A percentile compares a stretch with the other conserved stretches of the same genome.
Evolutionary conservation across 2,113 vertebrate species (phyloP).

Genomic region (Aegithalos caudatus): DNA sequence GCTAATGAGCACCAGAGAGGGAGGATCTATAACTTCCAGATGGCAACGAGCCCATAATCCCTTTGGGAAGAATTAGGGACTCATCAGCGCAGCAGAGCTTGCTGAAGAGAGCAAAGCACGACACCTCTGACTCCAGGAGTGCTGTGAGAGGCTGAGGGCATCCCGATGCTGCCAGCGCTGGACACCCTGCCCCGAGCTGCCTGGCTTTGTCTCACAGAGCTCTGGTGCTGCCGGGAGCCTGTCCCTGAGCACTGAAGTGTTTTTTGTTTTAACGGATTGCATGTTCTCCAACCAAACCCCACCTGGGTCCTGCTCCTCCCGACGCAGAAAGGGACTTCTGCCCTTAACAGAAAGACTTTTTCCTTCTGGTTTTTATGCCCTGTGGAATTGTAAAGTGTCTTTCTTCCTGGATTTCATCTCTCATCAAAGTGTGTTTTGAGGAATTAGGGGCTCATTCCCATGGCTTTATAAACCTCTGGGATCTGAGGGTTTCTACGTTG

Average conservation of each 20-base stretch:
- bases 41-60: constrained; percentile 35
- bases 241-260: background rate
- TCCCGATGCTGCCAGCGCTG: background rate
- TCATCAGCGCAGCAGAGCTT: background rate
- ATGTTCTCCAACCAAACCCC: background rate
- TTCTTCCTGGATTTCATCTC: background rate
- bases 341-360: background rate
- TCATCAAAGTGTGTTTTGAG: background rate
- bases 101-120: background rate
- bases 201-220: background rate
- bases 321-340: background rate
- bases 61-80: constrained; percentile 51
- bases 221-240: background rate
- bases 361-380: constrained; percentile 33
- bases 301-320: background rate
- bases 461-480: constrained; percentile 40
- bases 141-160: background rate
- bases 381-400: constrained; percentile 1
- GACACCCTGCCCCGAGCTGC: background rate
- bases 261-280: background rate
- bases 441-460: background rate
- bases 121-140: background rate
- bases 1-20: constrained; percentile 54
- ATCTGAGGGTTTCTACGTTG: background rate
- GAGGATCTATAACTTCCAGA: constrained; percentile 67